Evolutionary conservation across 2,888 invertebrate genomes (phyloP).

Genomic region (Heliconius erato): DNA sequence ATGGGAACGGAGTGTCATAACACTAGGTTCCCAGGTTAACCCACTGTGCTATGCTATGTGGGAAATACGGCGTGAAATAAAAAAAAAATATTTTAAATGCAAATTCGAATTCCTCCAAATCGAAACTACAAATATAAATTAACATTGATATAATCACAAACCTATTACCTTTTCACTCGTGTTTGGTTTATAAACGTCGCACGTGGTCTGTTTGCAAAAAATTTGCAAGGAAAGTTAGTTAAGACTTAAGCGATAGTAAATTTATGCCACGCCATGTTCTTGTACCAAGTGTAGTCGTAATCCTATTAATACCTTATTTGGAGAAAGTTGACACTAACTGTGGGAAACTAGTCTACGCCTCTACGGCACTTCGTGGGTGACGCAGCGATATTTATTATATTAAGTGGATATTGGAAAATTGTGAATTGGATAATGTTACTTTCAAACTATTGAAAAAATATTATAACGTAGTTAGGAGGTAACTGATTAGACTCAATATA

Average conservation of each 20-base stretch:
- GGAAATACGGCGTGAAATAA: not conserved
- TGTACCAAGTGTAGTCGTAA: not conserved
- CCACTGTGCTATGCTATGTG: not conserved
- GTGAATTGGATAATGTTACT: not conserved
- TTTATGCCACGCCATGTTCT: constrained; percentile 14
- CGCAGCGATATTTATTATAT: not conserved
- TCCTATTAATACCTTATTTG: constrained; percentile 17
- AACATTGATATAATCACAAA: constrained; percentile 1
- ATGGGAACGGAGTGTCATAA: not conserved
- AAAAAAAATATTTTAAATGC: not conserved
- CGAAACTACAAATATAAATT: not conserved
- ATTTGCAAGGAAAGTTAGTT: constrained; percentile 38
- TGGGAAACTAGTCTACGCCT: constrained; percentile 11
- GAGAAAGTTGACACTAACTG: constrained; percentile 17
- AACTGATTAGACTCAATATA: not conserved
- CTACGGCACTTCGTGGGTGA: not conserved
- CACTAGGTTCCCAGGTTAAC: not conserved
- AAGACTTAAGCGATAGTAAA: not conserved
- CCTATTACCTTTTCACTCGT: not conserved
- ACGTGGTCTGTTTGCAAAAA: constrained; percentile 28
- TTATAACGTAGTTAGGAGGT: not conserved
- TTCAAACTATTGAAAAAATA: not conserved
- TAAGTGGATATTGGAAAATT: not conserved
- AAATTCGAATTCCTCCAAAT: not conserved
- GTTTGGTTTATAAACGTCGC: constrained; percentile 25